A percentile compares a stretch with the other conserved stretches of the same genome.
Evolutionary conservation across 2,888 invertebrate species (phyloP).

Genomic region (Fissipunctia ypsillon): DNA sequence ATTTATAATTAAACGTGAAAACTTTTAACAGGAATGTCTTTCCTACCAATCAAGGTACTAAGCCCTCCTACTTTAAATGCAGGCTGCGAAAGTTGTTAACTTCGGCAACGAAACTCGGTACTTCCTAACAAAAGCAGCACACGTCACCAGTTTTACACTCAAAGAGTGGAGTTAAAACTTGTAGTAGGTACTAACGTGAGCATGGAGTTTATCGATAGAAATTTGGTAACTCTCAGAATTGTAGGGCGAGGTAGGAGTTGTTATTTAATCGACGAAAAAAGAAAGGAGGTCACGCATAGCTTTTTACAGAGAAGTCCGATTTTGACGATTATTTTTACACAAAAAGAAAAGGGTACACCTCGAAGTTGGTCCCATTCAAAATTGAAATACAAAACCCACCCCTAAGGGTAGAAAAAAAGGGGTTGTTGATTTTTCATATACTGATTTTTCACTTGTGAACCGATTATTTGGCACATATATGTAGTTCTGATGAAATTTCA

Average conservation of each 20-base stretch:
- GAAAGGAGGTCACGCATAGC: too few species aligned
- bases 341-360: too few species aligned
- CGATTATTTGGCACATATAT: too few species aligned
- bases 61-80: conserved; percentile 62
- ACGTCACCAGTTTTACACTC: conserved; percentile 32
- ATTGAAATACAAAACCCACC: too few species aligned
- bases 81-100: conserved; percentile 56
- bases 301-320: too few species aligned
- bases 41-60: conserved; percentile 45
- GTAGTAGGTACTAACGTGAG: background rate
- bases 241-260: background rate
- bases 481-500: too few species aligned
- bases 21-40: conserved; percentile 21
- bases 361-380: too few species aligned
- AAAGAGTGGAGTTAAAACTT: conserved; percentile 21
- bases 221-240: background rate
- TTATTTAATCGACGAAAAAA: too few species aligned
- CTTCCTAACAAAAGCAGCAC: conserved; percentile 64
- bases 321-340: too few species aligned
- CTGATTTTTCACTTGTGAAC: too few species aligned
- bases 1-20: conserved; percentile 20
- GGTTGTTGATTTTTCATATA: too few species aligned
- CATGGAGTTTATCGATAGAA: background rate
- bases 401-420: too few species aligned
- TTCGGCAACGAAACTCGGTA: conserved; percentile 45